Percentiles rank a stretch among this genome's conserved stretches.
phyloP scores from a whole-genome alignment of 2,797 vertebrate species.

The Spea hammondii region DNA sequence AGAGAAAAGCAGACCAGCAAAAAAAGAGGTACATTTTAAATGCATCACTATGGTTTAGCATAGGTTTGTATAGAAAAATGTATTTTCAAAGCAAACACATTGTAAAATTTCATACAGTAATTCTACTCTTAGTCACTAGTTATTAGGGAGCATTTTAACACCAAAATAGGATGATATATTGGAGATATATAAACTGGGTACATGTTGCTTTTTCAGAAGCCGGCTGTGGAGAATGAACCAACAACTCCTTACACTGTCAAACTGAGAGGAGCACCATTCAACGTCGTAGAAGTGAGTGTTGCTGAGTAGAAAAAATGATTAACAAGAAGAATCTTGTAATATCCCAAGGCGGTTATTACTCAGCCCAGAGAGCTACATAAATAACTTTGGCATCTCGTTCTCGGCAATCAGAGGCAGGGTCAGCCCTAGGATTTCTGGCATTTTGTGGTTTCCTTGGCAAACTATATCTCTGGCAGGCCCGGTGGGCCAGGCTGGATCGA shows the following conservation, averaged over 20 bases:
- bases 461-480: too few species aligned
- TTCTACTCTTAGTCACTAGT: background rate
- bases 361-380: too few species aligned
- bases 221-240: conserved; percentile 59
- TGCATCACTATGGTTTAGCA: too few species aligned
- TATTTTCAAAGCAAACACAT: background rate
- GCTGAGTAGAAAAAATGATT: background rate
- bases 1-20: conserved; percentile 52
- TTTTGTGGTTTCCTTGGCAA: too few species aligned
- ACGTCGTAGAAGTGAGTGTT: conserved; percentile 78
- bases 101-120: background rate
- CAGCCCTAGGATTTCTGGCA: too few species aligned
- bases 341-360: too few species aligned
- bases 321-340: too few species aligned
- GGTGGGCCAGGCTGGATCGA: too few species aligned
- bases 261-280: conserved; percentile 84
- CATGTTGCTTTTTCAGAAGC: conserved; percentile 13
- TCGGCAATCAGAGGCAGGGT: too few species aligned
- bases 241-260: conserved; percentile 81
- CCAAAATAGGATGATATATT: background rate
- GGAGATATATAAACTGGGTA: background rate
- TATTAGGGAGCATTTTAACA: background rate
- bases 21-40: conserved; percentile 53
- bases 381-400: too few species aligned
- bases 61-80: background rate